phyloP scores from a whole-genome alignment of 2,888 invertebrate genomes.

The Nomada ferruginata region DNA sequence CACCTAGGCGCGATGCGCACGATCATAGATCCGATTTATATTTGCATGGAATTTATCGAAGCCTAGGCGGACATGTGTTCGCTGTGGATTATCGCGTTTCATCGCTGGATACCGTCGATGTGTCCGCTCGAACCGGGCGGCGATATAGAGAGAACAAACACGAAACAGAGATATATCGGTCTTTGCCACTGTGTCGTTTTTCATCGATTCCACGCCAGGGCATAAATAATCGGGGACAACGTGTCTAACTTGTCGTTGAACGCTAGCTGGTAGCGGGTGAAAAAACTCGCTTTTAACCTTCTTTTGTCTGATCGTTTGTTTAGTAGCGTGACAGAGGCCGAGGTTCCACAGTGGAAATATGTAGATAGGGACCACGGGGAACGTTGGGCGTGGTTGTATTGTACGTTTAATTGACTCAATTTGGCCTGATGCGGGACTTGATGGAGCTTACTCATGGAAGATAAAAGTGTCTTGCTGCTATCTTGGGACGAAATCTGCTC shows the following conservation, averaged over 20 bases:
- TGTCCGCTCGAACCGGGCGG: conserved; percentile 26
- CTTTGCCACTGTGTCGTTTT: conserved; percentile 29
- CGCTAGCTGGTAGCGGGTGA: not conserved
- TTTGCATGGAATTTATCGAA: conserved; percentile 64
- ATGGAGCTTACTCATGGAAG: not conserved
- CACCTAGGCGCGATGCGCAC: conserved; percentile 54
- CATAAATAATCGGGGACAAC: conserved; percentile 31
- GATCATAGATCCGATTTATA: conserved; percentile 69
- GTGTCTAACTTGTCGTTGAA: not conserved
- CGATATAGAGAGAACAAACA: conserved; percentile 48
- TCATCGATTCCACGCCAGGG: conserved; percentile 25
- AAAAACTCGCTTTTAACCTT: not conserved
- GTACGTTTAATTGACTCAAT: conserved; percentile 7
- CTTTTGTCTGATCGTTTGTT: not conserved
- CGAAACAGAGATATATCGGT: conserved; percentile 43
- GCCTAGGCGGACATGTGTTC: conserved; percentile 55
- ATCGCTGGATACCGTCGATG: conserved; percentile 43
- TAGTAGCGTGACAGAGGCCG: not conserved
- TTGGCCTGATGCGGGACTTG: not conserved
- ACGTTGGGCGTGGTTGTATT: conserved; percentile 10
- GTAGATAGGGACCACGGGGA: not conserved
- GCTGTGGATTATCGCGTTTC: conserved; percentile 56
- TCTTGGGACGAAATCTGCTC: not conserved
- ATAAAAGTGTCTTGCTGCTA: not conserved
- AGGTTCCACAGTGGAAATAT: not conserved